phyloP scores from a whole-genome alignment of 2,797 vertebrate species.

The Ibycter americanus region DNA sequence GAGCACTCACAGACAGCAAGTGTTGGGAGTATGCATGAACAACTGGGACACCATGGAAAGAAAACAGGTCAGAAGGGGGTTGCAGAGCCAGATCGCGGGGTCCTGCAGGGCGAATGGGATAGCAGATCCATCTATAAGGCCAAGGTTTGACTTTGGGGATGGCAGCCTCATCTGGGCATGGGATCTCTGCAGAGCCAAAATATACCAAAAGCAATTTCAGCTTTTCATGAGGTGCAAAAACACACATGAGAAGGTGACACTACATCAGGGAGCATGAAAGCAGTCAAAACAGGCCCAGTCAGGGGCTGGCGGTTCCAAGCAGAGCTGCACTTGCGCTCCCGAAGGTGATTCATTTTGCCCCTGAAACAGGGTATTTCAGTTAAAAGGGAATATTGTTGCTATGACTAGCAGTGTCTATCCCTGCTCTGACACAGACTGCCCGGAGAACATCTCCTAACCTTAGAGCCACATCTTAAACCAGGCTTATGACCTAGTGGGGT shows the following conservation, averaged over 20 bases:
- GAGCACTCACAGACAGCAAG: not conserved
- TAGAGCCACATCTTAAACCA: not conserved
- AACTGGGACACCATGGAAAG: not conserved
- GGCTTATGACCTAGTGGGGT: not conserved
- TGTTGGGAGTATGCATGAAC: fast-evolving
- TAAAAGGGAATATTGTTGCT: not conserved
- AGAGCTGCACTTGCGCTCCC: not conserved
- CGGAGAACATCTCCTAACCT: not conserved
- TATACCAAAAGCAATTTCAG: not conserved
- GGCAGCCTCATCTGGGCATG: fast-evolving
- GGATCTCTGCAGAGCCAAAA: not conserved
- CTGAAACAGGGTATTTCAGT: not conserved
- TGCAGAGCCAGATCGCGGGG: not conserved
- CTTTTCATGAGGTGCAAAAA: not conserved
- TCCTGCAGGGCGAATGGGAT: not conserved
- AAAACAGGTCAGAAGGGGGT: not conserved
- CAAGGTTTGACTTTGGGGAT: not conserved
- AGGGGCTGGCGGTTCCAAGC: not conserved
- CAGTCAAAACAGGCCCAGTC: not conserved
- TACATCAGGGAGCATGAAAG: not conserved
- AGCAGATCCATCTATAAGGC: not conserved
- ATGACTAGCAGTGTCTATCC: not conserved
- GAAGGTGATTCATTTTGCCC: not conserved
- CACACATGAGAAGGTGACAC: not conserved
- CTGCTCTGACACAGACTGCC: not conserved